phyloP scores from a whole-genome alignment of 2,797 vertebrate species.

The Eutrigla gurnardus region DNA sequence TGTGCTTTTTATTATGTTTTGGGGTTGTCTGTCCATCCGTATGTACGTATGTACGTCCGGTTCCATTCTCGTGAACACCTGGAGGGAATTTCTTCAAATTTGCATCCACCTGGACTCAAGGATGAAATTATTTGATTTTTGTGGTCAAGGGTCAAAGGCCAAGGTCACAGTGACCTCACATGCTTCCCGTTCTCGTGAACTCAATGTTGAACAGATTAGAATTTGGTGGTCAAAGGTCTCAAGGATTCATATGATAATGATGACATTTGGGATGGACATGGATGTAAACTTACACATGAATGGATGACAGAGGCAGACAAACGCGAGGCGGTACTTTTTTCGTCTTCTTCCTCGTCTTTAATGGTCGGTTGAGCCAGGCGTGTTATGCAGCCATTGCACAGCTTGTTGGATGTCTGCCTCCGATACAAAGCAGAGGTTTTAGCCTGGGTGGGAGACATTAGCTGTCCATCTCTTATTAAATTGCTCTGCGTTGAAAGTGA shows the following conservation, averaged over 20 bases:
- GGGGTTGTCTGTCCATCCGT: too few species aligned
- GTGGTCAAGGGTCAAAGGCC: neutral
- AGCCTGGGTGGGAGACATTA: constrained; percentile 79
- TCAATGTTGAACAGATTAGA: neutral
- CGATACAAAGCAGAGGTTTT: constrained; percentile 74
- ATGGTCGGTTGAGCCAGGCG: constrained; percentile 42
- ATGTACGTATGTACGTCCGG: too few species aligned
- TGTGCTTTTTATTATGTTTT: constrained; percentile 13
- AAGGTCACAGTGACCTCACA: neutral
- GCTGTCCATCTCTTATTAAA: constrained; percentile 82
- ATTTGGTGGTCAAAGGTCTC: neutral
- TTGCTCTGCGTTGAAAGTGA: constrained; percentile 82
- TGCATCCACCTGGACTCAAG: too few species aligned
- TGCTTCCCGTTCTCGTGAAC: neutral
- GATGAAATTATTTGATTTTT: too few species aligned
- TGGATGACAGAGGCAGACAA: neutral
- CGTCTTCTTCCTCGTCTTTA: constrained; percentile 40
- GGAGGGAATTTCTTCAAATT: too few species aligned
- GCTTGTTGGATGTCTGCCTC: constrained; percentile 48
- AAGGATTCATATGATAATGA: neutral
- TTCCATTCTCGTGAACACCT: too few species aligned
- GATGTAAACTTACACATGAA: neutral
- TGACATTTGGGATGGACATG: neutral
- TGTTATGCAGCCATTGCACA: constrained; percentile 29
- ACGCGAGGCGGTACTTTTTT: constrained; percentile 1